A percentile compares a stretch with the other conserved stretches of the same genome.
Evolutionary conservation across 1,140 invertebrate genomes (phyloP).

Genomic region (Penaeus japonicus): DNA sequence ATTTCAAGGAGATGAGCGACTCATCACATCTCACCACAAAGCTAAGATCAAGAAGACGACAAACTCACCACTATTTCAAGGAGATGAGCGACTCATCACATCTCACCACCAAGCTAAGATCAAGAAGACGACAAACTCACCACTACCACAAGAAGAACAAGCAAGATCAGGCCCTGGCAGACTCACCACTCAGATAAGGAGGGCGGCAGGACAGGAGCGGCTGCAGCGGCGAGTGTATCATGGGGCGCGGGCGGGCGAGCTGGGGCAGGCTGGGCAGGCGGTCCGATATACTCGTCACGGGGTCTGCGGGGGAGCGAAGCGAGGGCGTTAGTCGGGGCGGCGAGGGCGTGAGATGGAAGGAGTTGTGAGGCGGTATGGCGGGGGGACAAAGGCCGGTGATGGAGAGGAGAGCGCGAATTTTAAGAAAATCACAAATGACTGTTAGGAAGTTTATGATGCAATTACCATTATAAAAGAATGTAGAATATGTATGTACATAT

Average conservation of each 20-base stretch:
- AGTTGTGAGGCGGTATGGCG: no score
- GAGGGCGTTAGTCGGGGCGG: background rate
- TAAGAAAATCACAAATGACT: no score
- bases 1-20: no score
- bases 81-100: no score
- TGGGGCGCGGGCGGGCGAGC: conserved; percentile 55
- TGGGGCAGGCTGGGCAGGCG: conserved; percentile 10
- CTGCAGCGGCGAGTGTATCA: conserved; percentile 61
- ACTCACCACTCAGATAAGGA: conserved; percentile 60
- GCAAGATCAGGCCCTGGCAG: background rate
- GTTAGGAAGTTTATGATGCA: background rate
- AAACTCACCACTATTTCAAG: no score
- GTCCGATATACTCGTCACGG: conserved; percentile 12
- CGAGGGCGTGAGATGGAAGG: background rate
- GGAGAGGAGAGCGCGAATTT: background rate
- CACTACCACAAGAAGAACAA: no score
- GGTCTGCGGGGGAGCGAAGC: background rate
- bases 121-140: no score
- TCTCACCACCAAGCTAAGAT: no score
- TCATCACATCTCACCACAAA: no score
- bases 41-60: no score
- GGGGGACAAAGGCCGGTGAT: background rate
- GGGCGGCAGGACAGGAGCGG: conserved; percentile 60
- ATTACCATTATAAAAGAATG: background rate
- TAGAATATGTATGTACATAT: background rate